Base-by-base conservation (phyloP, 2,888 invertebrate species). In the Acholoe squamosa region DNA sequence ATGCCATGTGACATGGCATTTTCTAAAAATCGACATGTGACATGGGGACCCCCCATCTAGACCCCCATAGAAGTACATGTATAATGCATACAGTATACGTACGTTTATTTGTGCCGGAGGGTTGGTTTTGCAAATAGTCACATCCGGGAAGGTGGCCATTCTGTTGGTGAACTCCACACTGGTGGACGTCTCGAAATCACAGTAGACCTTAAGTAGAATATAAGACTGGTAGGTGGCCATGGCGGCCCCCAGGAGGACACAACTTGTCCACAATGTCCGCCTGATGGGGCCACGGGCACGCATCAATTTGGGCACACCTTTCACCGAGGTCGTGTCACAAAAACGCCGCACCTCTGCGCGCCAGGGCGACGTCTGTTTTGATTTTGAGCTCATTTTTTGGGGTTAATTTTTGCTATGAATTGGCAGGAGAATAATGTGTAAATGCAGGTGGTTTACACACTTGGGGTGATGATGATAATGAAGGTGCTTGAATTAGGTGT, bases 241-340 rank as follows among this genome's bases (percentile, higher is more conserved):
- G 54, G 86, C 86, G 31, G 86, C 86, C 10, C 86, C 86, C 14
- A 86, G 56, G 22, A 86, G 86, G 16, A 86, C 86, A 28, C 86
- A 86, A 28, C 86, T 86, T 1, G 86, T 86, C 86, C 86, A 86
- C 54, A 86, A 28, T 7, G 86, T 56, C 25, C 86, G 86, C 10
- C 86, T 16, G 25, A 86, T 86, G 7, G 86, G 86, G 25, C 86
- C 86, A 19, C 86, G 86, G 7, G 86, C 86, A 0, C 86, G 86
- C 86, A 86, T 86, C 86, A 86, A 86, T 54, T 86, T 86, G 86
- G 86, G 86, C 52, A 86, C 86, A 0, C 86, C 86, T 22, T 86
- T 86, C 86, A 86, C 86, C 52, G 86, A 86, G 25, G 86, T 86
- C 54, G 86, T 86, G 86, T 86, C 86, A 54, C 86, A 86, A 31